Evolutionary conservation across 2,888 invertebrate genomes (phyloP).

Genomic region (Ichneumoninae sp.): DNA sequence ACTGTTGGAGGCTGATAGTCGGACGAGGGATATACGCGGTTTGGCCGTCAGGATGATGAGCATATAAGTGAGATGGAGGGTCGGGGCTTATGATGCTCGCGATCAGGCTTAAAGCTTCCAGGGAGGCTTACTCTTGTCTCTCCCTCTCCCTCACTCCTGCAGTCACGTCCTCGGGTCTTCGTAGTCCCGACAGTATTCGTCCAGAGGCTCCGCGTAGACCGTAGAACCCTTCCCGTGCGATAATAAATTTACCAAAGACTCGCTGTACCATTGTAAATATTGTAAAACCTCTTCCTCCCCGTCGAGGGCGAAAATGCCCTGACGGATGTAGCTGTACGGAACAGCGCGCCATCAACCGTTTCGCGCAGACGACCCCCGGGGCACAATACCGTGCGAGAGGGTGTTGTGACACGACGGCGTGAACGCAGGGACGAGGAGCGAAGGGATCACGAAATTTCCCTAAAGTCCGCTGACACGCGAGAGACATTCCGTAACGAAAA

Average conservation of each 20-base stretch:
- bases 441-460: constrained; percentile 51
- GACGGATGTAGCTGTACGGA: constrained; percentile 1
- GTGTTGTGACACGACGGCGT: constrained; percentile 9
- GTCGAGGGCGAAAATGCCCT: constrained; percentile 6
- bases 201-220: neutral
- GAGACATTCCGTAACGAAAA: constrained; percentile 43
- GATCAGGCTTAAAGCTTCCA: constrained; percentile 33
- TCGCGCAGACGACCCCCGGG: neutral
- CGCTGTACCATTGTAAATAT: constrained; percentile 40
- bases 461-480: constrained; percentile 55
- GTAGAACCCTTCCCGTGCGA: neutral
- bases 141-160: constrained; percentile 11
- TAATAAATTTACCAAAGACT: constrained; percentile 41
- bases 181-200: neutral
- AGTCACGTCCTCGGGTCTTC: constrained; percentile 11
- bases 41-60: neutral
- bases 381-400: neutral
- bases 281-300: neutral
- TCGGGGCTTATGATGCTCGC: constrained; percentile 20
- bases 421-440: constrained; percentile 21
- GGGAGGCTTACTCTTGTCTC: constrained; percentile 36
- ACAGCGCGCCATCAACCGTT: constrained; percentile 16
- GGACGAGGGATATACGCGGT: constrained; percentile 13
- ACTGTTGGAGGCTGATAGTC: constrained; percentile 33
- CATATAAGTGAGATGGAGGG: constrained; percentile 19